These are phyloP conservation scores for Rhysida immarginata DNA, from an alignment of 1,140 invertebrate species.

Conservation along the genomic window DNA sequence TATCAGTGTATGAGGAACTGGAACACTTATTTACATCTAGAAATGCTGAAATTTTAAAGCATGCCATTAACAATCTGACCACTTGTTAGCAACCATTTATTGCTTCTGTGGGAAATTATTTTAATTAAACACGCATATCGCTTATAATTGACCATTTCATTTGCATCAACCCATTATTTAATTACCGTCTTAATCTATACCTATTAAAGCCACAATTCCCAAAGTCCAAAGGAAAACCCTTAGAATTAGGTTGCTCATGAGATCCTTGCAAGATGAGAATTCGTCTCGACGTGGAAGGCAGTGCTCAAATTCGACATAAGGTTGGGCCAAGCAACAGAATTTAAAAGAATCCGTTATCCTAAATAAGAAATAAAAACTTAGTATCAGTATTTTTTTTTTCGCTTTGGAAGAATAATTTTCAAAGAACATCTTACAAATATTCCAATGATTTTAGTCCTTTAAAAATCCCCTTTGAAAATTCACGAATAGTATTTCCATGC, in stretches of 20 bases:
- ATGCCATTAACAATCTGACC: too few relatives aligned
- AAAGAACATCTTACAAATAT: conserved; percentile 1
- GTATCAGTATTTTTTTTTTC: too few relatives aligned
- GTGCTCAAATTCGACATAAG: conserved; percentile 16
- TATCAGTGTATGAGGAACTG: too few relatives aligned
- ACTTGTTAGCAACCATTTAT: too few relatives aligned
- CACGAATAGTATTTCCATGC: conserved; percentile 19
- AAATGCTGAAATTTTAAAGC: too few relatives aligned
- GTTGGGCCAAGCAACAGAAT: conserved; percentile 29
- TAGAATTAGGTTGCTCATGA: conserved; percentile 33
- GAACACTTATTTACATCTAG: too few relatives aligned
- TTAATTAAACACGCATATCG: too few relatives aligned
- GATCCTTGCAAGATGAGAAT: conserved; percentile 35
- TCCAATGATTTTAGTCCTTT: conserved; percentile 22
- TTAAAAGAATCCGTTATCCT: conserved; percentile 29
- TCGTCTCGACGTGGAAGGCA: conserved; percentile 32
- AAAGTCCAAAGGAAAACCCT: conserved; percentile 31
- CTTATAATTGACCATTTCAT: too few relatives aligned
- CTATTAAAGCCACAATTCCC: conserved; percentile 30
- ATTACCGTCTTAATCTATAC: too few relatives aligned
- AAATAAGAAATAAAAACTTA: background rate
- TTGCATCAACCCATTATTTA: too few relatives aligned
- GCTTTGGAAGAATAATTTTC: background rate
- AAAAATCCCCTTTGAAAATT: conserved; percentile 24
- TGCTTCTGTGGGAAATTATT: too few relatives aligned